Conservation (phyloP, 2,797 vertebrate species). For the Falco columbarius region DNA sequence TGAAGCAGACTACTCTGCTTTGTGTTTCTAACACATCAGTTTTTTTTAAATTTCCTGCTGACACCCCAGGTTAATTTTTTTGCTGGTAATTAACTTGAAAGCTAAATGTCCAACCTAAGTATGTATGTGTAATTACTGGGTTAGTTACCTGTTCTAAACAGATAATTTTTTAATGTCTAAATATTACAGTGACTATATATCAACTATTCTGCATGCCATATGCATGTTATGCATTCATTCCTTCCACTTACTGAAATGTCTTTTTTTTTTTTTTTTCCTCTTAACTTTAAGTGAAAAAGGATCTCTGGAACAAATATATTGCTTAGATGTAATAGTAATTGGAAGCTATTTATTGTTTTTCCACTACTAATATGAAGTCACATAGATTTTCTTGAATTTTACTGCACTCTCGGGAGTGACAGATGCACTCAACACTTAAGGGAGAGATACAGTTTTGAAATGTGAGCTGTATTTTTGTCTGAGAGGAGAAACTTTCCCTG, state of each 20-base stretch:
- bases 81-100: slow-evolving; percentile 47
- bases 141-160: slow-evolving; percentile 21
- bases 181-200: neutral
- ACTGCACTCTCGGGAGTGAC: neutral
- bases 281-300: neutral
- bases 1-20: slow-evolving; percentile 10
- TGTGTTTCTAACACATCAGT: slow-evolving; percentile 5
- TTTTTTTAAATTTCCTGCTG: slow-evolving; percentile 17
- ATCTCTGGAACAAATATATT: neutral
- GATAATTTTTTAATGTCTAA: slow-evolving; percentile 15
- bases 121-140: slow-evolving; percentile 13
- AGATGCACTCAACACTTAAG: neutral
- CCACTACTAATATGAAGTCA: neutral
- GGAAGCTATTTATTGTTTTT: neutral
- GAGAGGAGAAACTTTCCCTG: neutral
- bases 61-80: slow-evolving; percentile 30
- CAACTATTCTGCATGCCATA: neutral
- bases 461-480: neutral
- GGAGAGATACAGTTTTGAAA: neutral
- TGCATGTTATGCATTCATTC: neutral
- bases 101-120: slow-evolving; percentile 29
- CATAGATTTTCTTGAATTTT: neutral
- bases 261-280: neutral
- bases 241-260: neutral
- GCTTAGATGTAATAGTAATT: neutral